Evolutionary conservation across 2,797 vertebrate genomes (phyloP).

Genomic region (Pachyuromys duprasi): DNA sequence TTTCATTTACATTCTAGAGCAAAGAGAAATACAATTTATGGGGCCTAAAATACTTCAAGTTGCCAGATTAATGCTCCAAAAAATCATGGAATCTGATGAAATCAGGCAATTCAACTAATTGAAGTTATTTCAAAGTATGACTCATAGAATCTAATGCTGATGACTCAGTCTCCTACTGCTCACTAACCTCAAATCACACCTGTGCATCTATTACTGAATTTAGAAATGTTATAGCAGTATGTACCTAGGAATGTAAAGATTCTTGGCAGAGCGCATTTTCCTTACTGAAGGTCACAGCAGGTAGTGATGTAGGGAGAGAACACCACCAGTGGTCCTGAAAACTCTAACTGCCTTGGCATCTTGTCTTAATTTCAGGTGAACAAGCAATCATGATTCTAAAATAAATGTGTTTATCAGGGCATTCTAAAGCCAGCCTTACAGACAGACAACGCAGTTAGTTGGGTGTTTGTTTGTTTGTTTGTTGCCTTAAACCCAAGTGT

Average conservation of each 20-base stretch:
- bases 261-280: constrained; percentile 58
- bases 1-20: constrained; percentile 19
- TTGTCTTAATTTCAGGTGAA: background rate
- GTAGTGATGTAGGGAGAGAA: background rate
- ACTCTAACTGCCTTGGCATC: background rate
- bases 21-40: background rate
- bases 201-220: constrained; percentile 60
- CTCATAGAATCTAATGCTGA: constrained; percentile 43
- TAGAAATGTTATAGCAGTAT: constrained; percentile 53
- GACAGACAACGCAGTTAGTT: background rate
- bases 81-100: constrained; percentile 27
- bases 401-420: background rate
- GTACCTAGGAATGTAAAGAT: constrained; percentile 32
- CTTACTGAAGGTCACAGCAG: constrained; percentile 58
- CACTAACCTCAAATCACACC: constrained; percentile 66
- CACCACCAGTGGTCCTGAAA: background rate
- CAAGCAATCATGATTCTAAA: background rate
- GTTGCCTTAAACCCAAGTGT: background rate
- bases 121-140: constrained; percentile 39
- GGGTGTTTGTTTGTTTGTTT: background rate
- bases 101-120: constrained; percentile 38
- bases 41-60: background rate
- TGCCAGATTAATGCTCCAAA: background rate
- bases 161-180: constrained; percentile 70
- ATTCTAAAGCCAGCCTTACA: background rate